phyloP scores from a whole-genome alignment of 1,140 invertebrate genomes.

The Caenorhabditis brenneri region DNA sequence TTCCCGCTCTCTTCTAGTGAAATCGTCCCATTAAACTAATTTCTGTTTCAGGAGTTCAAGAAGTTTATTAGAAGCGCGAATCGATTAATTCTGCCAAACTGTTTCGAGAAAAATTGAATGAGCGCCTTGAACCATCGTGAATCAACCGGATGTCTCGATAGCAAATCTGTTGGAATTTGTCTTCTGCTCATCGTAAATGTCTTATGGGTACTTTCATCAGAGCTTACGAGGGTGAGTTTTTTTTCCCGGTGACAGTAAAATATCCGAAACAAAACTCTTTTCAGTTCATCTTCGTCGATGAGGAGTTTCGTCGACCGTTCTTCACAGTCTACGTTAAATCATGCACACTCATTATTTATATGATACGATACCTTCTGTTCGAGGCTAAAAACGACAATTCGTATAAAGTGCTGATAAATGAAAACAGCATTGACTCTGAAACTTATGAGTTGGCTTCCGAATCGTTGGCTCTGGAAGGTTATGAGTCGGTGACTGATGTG shows the following conservation, averaged over 20 bases:
- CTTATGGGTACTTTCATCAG: constrained; percentile 53
- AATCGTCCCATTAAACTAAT: no score
- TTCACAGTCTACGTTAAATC: constrained; percentile 58
- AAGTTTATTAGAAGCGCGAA: neutral
- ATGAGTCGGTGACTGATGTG: constrained; percentile 13
- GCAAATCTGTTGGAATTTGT: constrained; percentile 48
- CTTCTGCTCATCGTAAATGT: constrained; percentile 55
- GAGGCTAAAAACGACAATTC: constrained; percentile 28
- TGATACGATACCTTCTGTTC: constrained; percentile 46
- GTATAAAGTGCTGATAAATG: constrained; percentile 17
- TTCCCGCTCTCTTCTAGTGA: no score
- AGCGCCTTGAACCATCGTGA: constrained; percentile 18
- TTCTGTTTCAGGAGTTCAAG: neutral
- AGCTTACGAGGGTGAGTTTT: constrained; percentile 52
- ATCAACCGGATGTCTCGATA: constrained; percentile 16
- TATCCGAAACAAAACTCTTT: neutral
- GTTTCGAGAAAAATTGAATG: neutral
- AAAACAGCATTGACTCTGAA: neutral
- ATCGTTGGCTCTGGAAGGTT: constrained; percentile 36
- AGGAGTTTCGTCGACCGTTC: constrained; percentile 55
- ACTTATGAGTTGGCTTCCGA: constrained; percentile 38
- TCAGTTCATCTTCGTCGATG: constrained; percentile 57
- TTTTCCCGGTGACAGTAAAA: neutral
- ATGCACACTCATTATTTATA: constrained; percentile 47
- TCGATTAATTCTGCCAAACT: neutral